Percentiles rank a stretch among this genome's conserved stretches.
Evolutionary conservation across 2,888 invertebrate species (phyloP).

Genomic region (Aquatica leii): DNA sequence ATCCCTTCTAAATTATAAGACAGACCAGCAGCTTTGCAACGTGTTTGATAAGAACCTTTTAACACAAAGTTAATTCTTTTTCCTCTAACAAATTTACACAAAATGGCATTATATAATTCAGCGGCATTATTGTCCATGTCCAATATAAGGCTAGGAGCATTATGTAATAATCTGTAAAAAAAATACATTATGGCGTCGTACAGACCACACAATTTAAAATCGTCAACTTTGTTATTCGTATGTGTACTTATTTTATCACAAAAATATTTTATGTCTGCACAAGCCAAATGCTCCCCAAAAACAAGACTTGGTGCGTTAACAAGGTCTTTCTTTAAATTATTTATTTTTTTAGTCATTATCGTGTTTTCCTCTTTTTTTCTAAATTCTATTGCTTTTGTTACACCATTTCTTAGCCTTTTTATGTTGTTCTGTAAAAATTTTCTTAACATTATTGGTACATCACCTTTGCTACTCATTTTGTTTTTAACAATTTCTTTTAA

Average conservation of each 20-base stretch:
- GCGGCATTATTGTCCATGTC: not conserved
- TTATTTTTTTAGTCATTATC: not conserved
- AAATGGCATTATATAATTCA: not conserved
- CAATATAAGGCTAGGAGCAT: not conserved
- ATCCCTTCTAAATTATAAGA: not conserved
- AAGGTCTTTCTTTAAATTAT: not conserved
- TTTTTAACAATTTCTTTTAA: not conserved
- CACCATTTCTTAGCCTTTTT: not conserved
- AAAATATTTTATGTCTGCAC: not conserved
- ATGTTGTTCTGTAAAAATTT: too few relatives aligned
- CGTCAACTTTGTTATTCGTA: not conserved
- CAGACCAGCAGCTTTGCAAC: conserved; percentile 5
- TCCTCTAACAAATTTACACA: not conserved
- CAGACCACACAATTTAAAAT: not conserved
- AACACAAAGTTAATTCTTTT: conserved; percentile 11
- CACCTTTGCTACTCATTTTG: not conserved
- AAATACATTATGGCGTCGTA: not conserved
- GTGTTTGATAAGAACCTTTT: conserved; percentile 5
- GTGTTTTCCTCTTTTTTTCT: not conserved
- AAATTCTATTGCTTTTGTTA: not conserved
- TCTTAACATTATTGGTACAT: not conserved
- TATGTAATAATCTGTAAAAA: not conserved
- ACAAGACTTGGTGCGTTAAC: not conserved
- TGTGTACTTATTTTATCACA: not conserved
- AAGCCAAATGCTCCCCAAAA: not conserved